Conservation (phyloP, 2,797 vertebrate species). For the Semotilus atromaculatus region DNA sequence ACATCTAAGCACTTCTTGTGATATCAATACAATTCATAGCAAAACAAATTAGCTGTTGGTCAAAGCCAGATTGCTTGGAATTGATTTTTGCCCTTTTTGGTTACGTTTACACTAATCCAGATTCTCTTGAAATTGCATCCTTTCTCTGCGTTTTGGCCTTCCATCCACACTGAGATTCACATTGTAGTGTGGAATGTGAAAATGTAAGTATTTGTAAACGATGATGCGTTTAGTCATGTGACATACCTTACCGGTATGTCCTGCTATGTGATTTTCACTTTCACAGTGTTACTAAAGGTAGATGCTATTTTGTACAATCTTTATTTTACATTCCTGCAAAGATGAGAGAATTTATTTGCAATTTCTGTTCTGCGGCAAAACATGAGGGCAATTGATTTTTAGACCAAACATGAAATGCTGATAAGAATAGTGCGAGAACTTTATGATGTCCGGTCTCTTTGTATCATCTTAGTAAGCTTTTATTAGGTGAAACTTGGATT, state of each 20-base stretch:
- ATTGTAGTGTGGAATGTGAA: background rate
- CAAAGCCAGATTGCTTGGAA: background rate
- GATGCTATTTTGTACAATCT: background rate
- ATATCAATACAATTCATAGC: background rate
- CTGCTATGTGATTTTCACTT: background rate
- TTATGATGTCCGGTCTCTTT: background rate
- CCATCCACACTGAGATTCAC: background rate
- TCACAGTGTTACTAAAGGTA: background rate
- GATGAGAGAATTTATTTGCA: background rate
- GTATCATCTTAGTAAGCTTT: background rate
- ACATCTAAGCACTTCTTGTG: background rate
- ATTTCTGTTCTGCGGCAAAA: background rate
- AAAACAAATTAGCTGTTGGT: conserved; percentile 1
- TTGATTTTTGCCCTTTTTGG: background rate
- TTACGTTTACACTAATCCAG: background rate
- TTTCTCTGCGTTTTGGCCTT: background rate
- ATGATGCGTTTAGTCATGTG: background rate
- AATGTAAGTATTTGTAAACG: background rate
- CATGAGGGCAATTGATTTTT: background rate
- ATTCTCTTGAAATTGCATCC: background rate
- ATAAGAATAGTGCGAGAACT: background rate
- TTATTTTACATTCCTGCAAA: background rate
- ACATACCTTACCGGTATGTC: background rate
- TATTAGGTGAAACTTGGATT: background rate
- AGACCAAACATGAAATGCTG: background rate